Conservation (phyloP, 2,888 invertebrate species). For the Callosobruchus maculatus region DNA sequence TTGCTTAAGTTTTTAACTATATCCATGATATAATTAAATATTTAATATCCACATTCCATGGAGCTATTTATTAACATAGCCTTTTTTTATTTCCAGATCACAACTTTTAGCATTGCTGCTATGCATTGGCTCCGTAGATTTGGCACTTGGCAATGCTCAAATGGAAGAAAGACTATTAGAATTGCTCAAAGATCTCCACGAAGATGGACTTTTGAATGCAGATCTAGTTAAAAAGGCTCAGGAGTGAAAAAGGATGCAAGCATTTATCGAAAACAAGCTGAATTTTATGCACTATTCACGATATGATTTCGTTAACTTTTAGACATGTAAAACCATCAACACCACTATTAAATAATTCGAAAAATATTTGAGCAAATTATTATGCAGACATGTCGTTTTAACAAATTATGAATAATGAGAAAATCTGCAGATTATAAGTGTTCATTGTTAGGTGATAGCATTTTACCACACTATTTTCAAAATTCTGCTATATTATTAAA, state of each 20-base stretch:
- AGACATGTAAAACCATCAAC: background rate
- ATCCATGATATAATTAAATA: too few species aligned
- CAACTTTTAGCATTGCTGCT: conserved; percentile 71
- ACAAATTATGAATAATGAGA: too few species aligned
- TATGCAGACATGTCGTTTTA: too few species aligned
- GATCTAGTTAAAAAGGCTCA: conserved; percentile 29
- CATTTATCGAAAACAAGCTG: background rate
- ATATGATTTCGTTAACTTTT: background rate
- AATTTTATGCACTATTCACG: background rate
- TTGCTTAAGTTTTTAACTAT: too few species aligned
- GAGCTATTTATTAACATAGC: too few species aligned
- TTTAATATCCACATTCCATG: too few species aligned
- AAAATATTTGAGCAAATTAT: too few species aligned
- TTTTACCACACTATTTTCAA: too few species aligned
- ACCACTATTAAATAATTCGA: too few species aligned
- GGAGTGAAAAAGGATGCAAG: conserved; percentile 2
- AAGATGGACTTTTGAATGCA: conserved; percentile 60
- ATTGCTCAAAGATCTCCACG: conserved; percentile 69
- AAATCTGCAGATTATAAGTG: too few species aligned
- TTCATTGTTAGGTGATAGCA: too few species aligned
- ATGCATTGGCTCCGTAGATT: conserved; percentile 78
- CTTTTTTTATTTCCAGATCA: conserved; percentile 43
- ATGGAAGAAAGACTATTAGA: conserved; percentile 74
- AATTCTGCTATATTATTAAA: too few species aligned
- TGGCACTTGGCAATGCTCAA: conserved; percentile 71